Conservation (phyloP, 2,888 invertebrate species). For the Amphipyra berbera region DNA sequence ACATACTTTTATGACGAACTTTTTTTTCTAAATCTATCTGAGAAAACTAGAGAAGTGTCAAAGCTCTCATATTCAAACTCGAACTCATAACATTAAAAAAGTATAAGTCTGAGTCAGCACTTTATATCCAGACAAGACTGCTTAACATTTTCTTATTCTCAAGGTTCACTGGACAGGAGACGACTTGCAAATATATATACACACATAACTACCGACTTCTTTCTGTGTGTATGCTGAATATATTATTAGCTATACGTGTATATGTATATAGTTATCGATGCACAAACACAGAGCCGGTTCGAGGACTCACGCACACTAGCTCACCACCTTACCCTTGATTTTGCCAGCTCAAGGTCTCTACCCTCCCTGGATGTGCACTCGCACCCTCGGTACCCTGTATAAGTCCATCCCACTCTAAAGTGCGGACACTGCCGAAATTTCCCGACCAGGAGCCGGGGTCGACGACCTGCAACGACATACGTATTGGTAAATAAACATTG, state of each 20-base stretch:
- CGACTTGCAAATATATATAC: conserved; percentile 58
- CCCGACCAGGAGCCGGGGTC: conserved; percentile 82
- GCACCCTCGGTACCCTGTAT: conserved; percentile 71
- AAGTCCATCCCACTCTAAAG: conserved; percentile 78
- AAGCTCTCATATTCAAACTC: conserved; percentile 21
- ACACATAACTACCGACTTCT: conserved; percentile 56
- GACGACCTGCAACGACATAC: conserved; percentile 81
- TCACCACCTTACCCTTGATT: conserved; percentile 87
- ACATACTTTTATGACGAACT: background rate
- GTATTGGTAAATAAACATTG: conserved; percentile 89
- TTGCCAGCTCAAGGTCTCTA: conserved; percentile 90
- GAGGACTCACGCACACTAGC: conserved; percentile 77
- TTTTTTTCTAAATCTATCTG: no score
- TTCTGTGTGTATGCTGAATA: conserved; percentile 62
- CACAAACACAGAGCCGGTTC: conserved; percentile 72
- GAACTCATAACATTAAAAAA: conserved; percentile 48
- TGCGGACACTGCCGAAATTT: conserved; percentile 85
- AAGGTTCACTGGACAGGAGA: conserved; percentile 67
- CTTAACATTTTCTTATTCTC: conserved; percentile 56
- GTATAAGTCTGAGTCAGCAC: conserved; percentile 42
- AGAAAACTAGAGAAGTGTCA: conserved; percentile 22
- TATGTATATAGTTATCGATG: conserved; percentile 57
- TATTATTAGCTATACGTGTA: conserved; percentile 53
- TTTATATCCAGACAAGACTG: conserved; percentile 52
- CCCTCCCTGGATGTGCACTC: conserved; percentile 79